A percentile compares a stretch with the other conserved stretches of the same genome.
These are phyloP conservation scores for Idaea dimidiata DNA, from an alignment of 2,888 invertebrate species.

Conservation along the genomic window DNA sequence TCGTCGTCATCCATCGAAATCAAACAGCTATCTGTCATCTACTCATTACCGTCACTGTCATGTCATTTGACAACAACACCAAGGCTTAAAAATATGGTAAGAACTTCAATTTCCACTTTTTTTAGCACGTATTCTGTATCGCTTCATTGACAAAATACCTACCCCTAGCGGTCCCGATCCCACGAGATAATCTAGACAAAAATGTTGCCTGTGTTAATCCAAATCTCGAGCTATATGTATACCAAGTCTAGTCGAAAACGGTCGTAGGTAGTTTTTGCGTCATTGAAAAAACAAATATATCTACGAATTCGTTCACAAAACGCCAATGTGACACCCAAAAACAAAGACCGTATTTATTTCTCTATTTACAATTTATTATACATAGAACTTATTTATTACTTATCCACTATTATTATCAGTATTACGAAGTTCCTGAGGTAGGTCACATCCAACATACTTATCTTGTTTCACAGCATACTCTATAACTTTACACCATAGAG, in stretches of 20 bases:
- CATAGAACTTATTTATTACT: constrained; percentile 5
- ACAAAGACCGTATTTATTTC: neutral
- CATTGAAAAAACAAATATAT: too few relatives aligned
- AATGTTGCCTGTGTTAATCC: too few relatives aligned
- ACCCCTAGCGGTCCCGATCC: too few relatives aligned
- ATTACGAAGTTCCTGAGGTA: constrained; percentile 53
- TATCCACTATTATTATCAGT: constrained; percentile 10
- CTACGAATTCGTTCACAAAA: too few relatives aligned
- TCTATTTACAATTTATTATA: neutral
- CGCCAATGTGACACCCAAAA: too few relatives aligned
- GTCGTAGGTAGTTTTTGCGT: too few relatives aligned
- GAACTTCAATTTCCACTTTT: neutral
- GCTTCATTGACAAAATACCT: too few relatives aligned
- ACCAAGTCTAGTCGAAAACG: too few relatives aligned
- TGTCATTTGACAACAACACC: neutral
- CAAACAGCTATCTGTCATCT: neutral
- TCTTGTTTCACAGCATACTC: constrained; percentile 82
- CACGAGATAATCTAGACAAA: too few relatives aligned
- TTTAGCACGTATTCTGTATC: too few relatives aligned
- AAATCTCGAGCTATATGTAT: too few relatives aligned
- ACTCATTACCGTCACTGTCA: neutral
- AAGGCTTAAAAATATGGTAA: neutral
- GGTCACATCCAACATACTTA: constrained; percentile 86
- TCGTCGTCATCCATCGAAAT: constrained; percentile 8
- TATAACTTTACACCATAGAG: constrained; percentile 85